A percentile compares a stretch with the other conserved stretches of the same genome.
Conservation (phyloP, 2,113 vertebrate species). For the Irena cyanogastra region DNA sequence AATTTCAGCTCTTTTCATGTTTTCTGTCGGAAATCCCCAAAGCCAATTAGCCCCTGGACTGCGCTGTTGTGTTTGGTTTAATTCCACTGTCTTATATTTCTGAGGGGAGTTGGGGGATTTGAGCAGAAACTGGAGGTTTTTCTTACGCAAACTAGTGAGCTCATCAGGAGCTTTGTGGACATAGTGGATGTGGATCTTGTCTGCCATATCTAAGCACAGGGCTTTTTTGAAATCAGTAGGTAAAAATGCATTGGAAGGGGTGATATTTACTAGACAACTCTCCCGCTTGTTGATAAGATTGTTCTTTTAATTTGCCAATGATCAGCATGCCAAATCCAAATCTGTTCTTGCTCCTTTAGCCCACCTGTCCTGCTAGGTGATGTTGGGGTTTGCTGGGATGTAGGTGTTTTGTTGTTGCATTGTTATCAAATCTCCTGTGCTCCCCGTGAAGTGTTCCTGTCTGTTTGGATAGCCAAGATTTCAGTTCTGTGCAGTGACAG, state of each 20-base stretch:
- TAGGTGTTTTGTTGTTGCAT: not conserved
- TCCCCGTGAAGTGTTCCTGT: not conserved
- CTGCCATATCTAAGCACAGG: not conserved
- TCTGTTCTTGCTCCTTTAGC: not conserved
- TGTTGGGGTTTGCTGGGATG: not conserved
- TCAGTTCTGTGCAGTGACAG: not conserved
- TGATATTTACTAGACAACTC: not conserved
- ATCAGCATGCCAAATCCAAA: not conserved
- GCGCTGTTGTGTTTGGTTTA: not conserved
- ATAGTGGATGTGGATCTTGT: not conserved
- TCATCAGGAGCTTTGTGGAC: not conserved
- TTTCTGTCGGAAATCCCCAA: not conserved
- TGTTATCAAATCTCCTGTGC: not conserved
- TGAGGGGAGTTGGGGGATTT: not conserved
- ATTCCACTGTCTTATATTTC: not conserved
- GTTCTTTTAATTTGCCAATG: not conserved
- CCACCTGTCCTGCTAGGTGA: not conserved
- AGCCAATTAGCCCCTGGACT: not conserved
- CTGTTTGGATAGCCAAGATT: not conserved
- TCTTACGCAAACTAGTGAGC: not conserved
- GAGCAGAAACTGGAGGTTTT: not conserved
- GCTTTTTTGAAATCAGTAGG: not conserved
- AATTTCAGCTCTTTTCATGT: not conserved
- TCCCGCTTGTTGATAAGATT: not conserved
- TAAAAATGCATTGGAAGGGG: not conserved